Conservation (phyloP, 1,140 invertebrate species). For the Bombus cullumanus region DNA sequence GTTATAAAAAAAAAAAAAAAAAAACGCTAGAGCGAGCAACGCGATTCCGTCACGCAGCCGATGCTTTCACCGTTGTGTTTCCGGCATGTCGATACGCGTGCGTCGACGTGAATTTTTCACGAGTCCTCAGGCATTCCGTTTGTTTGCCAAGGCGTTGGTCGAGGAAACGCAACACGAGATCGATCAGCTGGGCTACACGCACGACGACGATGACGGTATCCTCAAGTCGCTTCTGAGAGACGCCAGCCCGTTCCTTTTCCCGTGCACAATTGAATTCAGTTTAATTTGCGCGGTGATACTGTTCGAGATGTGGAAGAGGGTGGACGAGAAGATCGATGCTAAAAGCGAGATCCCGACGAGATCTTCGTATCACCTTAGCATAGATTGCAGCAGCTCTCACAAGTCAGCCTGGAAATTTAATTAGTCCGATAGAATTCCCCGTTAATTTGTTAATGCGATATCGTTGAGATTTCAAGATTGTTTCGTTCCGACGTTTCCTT, state of each 20-base stretch:
- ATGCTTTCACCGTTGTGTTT: not conserved
- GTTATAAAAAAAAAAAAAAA: too few species aligned
- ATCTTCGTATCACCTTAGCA: conserved; percentile 90
- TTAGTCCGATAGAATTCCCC: conserved; percentile 29
- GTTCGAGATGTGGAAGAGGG: conserved; percentile 92
- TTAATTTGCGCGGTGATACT: conserved; percentile 92
- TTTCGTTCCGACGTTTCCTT: not conserved
- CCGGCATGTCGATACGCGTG: not conserved
- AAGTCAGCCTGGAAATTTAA: conserved; percentile 68
- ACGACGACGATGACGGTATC: conserved; percentile 84
- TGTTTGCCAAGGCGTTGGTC: conserved; percentile 83
- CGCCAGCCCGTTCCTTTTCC: conserved; percentile 93
- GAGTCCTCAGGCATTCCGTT: conserved; percentile 21
- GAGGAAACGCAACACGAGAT: conserved; percentile 92
- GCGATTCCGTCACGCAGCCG: not conserved
- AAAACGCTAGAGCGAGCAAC: not conserved
- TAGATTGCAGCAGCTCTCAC: conserved; percentile 95
- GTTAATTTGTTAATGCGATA: conserved; percentile 44
- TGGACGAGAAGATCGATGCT: conserved; percentile 76
- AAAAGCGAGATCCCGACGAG: conserved; percentile 78
- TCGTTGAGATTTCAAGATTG: conserved; percentile 30
- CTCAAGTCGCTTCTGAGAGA: conserved; percentile 88
- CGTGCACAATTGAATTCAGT: conserved; percentile 95
- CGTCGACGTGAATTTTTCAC: conserved; percentile 8
- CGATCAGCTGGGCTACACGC: conserved; percentile 83